Evolutionary conservation across 2,888 invertebrate species (phyloP), one percentile per base, ranked within the genome.

Genomic region (Cheilosia vernalis): DNA sequence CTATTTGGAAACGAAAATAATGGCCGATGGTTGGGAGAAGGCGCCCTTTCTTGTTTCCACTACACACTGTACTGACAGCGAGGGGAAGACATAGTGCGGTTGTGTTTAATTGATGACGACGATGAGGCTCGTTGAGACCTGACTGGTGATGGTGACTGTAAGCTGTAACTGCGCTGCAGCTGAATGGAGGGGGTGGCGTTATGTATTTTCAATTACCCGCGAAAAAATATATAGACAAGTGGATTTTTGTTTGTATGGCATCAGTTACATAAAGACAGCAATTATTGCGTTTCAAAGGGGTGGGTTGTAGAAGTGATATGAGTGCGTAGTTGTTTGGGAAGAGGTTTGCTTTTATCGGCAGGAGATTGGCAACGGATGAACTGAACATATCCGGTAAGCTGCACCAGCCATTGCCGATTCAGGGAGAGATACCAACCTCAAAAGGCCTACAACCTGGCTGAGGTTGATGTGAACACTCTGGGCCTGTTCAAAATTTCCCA

Each of bases 41-140:
- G 70, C 66, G 80, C 80, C 81, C 81, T 85, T 82, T 76, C 51
- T 64, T 67, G 37, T 69, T 15, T 7, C 33, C 13, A 13, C 19
- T 47, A 13, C 49, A 51, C 24, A 24, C 4, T 13, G 13, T 9
- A 9, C 27, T 55, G 37, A 64, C 47, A 56, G 44, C 64, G 42
- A 70, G 83, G 72, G 73, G 78, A 58, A 44, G 44, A 40, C 4
- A 66, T 17, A 47, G 24, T 77, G 69, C 56, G 67, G 85, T 85
- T 67, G 85, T 15, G 66, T 72, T 77, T 85, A 80, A 85, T 85
- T 81, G 85, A 77, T 61, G 76, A 64, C 85, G 61, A 73, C 85
- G 61, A 73, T 77, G 76, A 61, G 76, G 67, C 67, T 76, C 49
- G 81, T 85, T 85, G 85, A 81, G 77, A 72, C 76, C 85, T 77